Percentiles rank a stretch among this genome's conserved stretches.
Conservation (phyloP, 2,888 invertebrate species). For the Cataglyphis rosenhaueri region DNA sequence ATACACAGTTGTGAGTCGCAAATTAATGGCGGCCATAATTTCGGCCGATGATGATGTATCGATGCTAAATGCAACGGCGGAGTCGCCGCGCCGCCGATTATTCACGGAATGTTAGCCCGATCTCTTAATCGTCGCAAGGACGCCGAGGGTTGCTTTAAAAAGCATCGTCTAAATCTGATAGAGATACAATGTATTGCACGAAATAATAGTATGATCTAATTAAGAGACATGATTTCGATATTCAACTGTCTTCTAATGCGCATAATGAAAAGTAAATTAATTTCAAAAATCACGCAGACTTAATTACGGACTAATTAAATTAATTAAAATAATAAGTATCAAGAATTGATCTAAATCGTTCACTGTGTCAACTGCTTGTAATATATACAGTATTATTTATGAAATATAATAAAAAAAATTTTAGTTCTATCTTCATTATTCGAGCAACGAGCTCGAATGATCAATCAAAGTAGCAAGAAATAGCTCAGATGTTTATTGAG, state of each 20-base stretch:
- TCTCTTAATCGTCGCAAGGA: slow-evolving; percentile 51
- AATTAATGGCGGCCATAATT: slow-evolving; percentile 54
- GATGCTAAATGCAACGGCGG: slow-evolving; percentile 44
- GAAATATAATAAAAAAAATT: too few relatives aligned
- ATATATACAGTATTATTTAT: too few relatives aligned
- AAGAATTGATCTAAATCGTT: background rate
- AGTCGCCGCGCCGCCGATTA: slow-evolving; percentile 48
- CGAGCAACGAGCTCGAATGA: too few relatives aligned
- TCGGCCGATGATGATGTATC: slow-evolving; percentile 55
- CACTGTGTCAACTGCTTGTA: too few relatives aligned
- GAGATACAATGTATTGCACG: background rate
- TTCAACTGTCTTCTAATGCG: background rate
- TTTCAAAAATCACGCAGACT: background rate
- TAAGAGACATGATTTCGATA: background rate
- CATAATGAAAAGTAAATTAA: too few relatives aligned
- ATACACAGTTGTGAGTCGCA: slow-evolving; percentile 47
- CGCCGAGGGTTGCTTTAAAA: slow-evolving; percentile 9
- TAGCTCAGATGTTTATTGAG: slow-evolving; percentile 3
- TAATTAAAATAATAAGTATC: background rate
- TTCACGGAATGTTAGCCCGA: slow-evolving; percentile 51
- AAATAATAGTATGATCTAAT: background rate
- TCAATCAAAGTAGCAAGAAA: background rate
- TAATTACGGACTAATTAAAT: background rate
- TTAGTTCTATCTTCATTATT: too few relatives aligned
- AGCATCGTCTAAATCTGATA: background rate